phyloP scores from a whole-genome alignment of 2,888 invertebrate genomes.

The Fragum fragum region DNA sequence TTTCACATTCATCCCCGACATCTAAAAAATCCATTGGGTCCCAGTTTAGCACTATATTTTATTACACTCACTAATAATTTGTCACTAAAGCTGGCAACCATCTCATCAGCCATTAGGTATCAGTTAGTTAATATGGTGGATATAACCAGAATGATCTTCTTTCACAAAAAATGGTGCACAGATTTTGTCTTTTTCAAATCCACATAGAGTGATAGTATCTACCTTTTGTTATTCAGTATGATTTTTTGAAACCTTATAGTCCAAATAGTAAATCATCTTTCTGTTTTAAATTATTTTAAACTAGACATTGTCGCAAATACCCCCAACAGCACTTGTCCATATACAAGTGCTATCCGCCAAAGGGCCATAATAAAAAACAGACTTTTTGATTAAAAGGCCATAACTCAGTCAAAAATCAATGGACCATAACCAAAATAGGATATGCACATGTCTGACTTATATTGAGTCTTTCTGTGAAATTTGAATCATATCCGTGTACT shows the following conservation, averaged over 20 bases:
- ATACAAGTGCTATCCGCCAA: too few relatives aligned
- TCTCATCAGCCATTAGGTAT: conserved; percentile 18
- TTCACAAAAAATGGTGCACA: not conserved
- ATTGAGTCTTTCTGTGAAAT: too few relatives aligned
- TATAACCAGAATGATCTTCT: not conserved
- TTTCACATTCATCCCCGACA: conserved; percentile 72
- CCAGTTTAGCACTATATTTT: conserved; percentile 19
- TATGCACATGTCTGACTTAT: too few relatives aligned
- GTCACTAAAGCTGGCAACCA: conserved; percentile 25
- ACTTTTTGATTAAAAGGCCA: too few relatives aligned
- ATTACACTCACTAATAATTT: not conserved
- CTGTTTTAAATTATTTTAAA: not conserved
- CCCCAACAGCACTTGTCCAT: too few relatives aligned
- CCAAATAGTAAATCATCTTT: not conserved
- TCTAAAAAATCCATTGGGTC: conserved; percentile 79
- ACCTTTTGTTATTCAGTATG: conserved; percentile 8
- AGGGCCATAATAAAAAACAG: too few relatives aligned
- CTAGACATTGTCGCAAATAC: too few relatives aligned
- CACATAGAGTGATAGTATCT: not conserved
- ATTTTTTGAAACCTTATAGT: conserved; percentile 1
- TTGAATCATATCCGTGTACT: too few relatives aligned
- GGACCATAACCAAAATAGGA: too few relatives aligned
- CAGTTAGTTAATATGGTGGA: not conserved
- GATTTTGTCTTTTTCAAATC: not conserved
- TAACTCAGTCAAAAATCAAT: too few relatives aligned